A percentile compares a stretch with the other conserved stretches of the same genome.
Evolutionary conservation across 2,888 invertebrate species (phyloP).

Genomic region (Eustalomyia histrio): DNA sequence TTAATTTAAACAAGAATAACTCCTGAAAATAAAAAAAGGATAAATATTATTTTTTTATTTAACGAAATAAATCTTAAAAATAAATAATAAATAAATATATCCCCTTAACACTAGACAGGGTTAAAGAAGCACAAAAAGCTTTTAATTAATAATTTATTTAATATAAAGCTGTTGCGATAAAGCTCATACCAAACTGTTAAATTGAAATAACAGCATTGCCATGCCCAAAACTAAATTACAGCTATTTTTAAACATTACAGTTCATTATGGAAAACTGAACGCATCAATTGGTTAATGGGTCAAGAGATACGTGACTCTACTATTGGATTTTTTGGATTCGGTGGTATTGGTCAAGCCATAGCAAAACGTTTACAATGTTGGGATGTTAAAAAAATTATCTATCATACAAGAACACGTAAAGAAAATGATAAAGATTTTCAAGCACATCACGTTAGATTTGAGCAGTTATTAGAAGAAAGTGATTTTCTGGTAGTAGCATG

Average conservation of each 20-base stretch:
- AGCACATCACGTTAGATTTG: conserved; percentile 85
- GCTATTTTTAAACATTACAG: conserved; percentile 71
- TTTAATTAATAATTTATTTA: background rate
- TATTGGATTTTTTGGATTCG: conserved; percentile 92
- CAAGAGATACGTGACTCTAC: conserved; percentile 88
- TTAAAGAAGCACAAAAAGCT: conserved; percentile 22
- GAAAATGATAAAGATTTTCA: conserved; percentile 83
- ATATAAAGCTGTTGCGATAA: background rate
- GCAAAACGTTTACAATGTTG: conserved; percentile 88
- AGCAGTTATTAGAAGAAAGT: conserved; percentile 85
- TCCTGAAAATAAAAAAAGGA: no score
- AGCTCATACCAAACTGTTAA: conserved; percentile 6
- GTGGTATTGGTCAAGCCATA: conserved; percentile 90
- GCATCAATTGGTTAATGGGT: conserved; percentile 88
- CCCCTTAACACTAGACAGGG: background rate
- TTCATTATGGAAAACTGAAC: conserved; percentile 84
- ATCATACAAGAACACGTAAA: conserved; percentile 85
- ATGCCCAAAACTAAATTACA: conserved; percentile 1
- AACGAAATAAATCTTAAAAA: no score
- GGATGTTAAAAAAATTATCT: conserved; percentile 86
- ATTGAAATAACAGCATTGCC: conserved; percentile 16
- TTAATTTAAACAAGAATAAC: no score
- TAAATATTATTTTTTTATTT: no score
- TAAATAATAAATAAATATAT: no score
- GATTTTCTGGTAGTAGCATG: conserved; percentile 93